Percentiles rank a stretch among this genome's conserved stretches.
These are phyloP conservation scores for Hoplodrina ambigua DNA, from an alignment of 2,888 invertebrate species.

Conservation along the genomic window DNA sequence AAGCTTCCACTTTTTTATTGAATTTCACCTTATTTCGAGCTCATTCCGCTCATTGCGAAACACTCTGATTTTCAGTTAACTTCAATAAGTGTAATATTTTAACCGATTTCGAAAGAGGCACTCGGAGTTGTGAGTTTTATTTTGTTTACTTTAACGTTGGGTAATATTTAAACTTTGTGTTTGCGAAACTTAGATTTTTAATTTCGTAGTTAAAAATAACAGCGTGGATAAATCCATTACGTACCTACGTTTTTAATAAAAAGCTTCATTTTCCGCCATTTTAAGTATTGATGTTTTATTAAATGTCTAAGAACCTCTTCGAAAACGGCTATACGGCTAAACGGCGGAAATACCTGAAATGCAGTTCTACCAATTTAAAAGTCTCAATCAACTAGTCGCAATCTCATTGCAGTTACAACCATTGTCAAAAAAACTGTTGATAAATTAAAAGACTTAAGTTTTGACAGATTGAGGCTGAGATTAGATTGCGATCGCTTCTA, in stretches of 20 bases:
- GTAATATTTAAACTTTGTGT: neutral
- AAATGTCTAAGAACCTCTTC: neutral
- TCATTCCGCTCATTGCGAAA: constrained; percentile 57
- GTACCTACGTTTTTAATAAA: neutral
- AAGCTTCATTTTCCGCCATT: neutral
- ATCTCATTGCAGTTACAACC: no score
- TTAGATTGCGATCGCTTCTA: no score
- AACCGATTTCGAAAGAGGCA: constrained; percentile 27
- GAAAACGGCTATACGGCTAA: no score
- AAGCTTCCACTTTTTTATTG: constrained; percentile 60
- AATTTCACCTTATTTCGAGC: constrained; percentile 63
- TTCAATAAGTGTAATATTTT: constrained; percentile 47
- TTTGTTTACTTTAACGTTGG: neutral
- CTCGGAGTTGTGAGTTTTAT: constrained; percentile 8
- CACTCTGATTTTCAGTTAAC: constrained; percentile 57
- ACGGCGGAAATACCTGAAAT: no score
- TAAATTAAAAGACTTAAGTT: no score
- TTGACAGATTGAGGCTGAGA: no score
- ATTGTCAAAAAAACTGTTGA: no score
- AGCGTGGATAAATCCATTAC: neutral
- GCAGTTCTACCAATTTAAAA: no score
- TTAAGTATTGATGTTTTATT: neutral
- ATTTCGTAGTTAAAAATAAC: neutral
- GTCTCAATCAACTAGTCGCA: no score
- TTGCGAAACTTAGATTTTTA: neutral